Percentiles rank a stretch among this genome's conserved stretches.
These are phyloP conservation scores for Pristionchus exspectatus DNA, from an alignment of 2,888 invertebrate genomes.

Conservation along the genomic window DNA sequence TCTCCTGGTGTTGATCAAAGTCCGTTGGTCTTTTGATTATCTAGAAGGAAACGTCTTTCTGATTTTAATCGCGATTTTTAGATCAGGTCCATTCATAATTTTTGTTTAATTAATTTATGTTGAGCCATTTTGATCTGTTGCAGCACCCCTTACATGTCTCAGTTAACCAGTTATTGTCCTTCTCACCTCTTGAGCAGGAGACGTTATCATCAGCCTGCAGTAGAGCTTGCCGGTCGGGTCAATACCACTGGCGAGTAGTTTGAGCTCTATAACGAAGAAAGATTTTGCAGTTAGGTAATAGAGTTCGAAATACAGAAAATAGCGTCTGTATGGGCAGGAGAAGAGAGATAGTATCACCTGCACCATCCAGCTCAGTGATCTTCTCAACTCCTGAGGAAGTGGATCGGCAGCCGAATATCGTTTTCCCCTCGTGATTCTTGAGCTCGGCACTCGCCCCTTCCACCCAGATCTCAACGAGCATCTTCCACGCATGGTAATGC, in stretches of 20 bases:
- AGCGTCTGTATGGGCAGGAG: too few relatives aligned
- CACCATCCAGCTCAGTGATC: not conserved
- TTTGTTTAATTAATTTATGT: too few relatives aligned
- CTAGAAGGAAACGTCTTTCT: too few relatives aligned
- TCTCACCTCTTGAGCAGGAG: not conserved
- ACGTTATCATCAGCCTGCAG: not conserved
- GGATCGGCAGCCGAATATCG: not conserved
- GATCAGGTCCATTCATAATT: too few relatives aligned
- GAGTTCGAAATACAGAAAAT: too few relatives aligned
- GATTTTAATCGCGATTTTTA: too few relatives aligned
- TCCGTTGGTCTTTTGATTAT: too few relatives aligned
- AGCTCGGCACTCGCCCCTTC: not conserved
- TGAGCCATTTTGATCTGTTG: too few relatives aligned
- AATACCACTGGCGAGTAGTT: not conserved
- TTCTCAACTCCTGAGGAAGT: not conserved
- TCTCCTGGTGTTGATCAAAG: not conserved
- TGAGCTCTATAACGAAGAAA: not conserved
- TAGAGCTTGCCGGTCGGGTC: not conserved
- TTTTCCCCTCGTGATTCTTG: not conserved
- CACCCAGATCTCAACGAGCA: not conserved
- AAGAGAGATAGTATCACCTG: not conserved
- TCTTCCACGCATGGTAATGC: not conserved
- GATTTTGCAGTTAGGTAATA: too few relatives aligned
- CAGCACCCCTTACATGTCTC: too few relatives aligned
- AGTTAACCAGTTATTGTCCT: too few relatives aligned